Percentiles rank a stretch among this genome's conserved stretches.
These are phyloP conservation scores for Pocillopora damicornis DNA, from an alignment of 64 coral and sea anemone species.

Conservation along the genomic window DNA sequence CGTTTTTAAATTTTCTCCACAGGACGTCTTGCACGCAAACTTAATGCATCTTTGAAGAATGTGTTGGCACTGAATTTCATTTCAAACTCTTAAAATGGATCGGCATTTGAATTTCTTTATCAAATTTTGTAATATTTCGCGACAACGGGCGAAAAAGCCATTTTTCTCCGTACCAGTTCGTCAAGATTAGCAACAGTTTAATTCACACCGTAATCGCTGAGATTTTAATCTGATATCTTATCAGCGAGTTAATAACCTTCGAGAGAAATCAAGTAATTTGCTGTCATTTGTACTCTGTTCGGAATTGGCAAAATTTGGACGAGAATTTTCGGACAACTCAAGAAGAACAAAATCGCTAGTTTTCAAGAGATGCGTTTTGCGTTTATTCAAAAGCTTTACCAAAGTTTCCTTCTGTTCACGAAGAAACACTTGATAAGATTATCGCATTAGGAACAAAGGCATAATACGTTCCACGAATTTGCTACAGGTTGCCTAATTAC, in stretches of 20 bases:
- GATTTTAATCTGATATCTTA: not conserved
- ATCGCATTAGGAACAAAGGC: not conserved
- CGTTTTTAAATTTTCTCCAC: constrained; percentile 10
- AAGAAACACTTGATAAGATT: not conserved
- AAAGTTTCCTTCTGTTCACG: not conserved
- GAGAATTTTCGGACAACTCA: too few relatives aligned
- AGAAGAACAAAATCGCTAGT: too few relatives aligned
- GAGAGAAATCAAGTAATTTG: not conserved
- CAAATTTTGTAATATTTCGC: too few relatives aligned
- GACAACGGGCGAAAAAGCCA: not conserved
- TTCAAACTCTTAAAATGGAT: too few relatives aligned
- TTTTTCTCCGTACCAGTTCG: not conserved
- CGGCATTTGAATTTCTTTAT: too few relatives aligned
- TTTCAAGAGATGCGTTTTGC: not conserved
- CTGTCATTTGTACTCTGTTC: not conserved
- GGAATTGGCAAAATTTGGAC: not conserved
- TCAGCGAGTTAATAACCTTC: not conserved
- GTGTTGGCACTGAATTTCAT: too few relatives aligned
- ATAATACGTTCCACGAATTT: not conserved
- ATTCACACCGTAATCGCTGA: not conserved
- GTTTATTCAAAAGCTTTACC: not conserved
- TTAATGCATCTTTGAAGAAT: not conserved
- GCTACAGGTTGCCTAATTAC: not conserved
- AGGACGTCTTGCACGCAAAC: constrained; percentile 5
- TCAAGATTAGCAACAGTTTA: not conserved